phyloP scores from a whole-genome alignment of 64 coral and sea anemone genomes.

The Pocillopora verrucosa region DNA sequence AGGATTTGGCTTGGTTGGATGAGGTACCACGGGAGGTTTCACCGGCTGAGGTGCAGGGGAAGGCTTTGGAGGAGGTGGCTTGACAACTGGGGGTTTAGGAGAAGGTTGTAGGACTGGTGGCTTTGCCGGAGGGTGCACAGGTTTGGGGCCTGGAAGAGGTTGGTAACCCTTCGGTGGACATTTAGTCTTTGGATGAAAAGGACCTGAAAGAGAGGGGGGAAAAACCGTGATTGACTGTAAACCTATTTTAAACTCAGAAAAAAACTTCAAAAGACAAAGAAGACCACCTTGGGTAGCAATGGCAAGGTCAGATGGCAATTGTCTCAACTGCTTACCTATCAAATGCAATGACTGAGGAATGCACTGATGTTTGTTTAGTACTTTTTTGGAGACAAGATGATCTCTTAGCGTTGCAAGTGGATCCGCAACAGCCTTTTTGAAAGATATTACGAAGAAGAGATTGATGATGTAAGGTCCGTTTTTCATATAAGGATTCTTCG shows the following conservation, averaged over 20 bases:
- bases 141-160: conserved; percentile 39
- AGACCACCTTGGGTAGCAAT: not conserved
- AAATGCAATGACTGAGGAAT: conserved; percentile 60
- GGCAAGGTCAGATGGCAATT: not conserved
- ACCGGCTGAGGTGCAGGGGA: conserved; percentile 28
- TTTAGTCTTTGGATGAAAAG: conserved; percentile 4
- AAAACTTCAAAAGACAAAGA: too few species aligned
- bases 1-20: conserved; percentile 25
- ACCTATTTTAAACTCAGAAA: too few species aligned
- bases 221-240: too few species aligned
- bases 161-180: conserved; percentile 74
- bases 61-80: conserved; percentile 25
- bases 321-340: conserved; percentile 58
- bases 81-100: not conserved
- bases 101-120: not conserved
- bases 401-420: conserved; percentile 77
- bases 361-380: conserved; percentile 1
- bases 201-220: not conserved
- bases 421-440: conserved; percentile 76
- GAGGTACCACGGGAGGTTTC: conserved; percentile 5
- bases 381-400: conserved; percentile 34
- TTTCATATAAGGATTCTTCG: conserved; percentile 45
- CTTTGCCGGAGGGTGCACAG: not conserved
- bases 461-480: conserved; percentile 48
- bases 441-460: conserved; percentile 69